Base-by-base conservation (phyloP, 2,113 vertebrate species). In the Eonycteris spelaea region DNA sequence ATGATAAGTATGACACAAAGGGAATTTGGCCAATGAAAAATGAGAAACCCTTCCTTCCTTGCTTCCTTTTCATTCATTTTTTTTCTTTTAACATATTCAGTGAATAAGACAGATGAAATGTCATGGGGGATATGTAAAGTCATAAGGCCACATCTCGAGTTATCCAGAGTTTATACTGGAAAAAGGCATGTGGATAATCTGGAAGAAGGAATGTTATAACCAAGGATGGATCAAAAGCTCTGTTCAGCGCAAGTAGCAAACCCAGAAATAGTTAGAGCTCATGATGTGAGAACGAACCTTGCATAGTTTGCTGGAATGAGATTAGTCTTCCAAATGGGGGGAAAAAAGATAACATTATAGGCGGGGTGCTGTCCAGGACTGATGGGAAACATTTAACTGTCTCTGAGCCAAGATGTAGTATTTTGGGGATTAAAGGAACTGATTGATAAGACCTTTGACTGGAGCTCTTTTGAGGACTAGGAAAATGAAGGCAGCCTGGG, bases 201-300 rank as follows among this genome's bases (percentile, higher is more conserved):
- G 61, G 67, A 80, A 61, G 61, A 71, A 78, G 65, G 57, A 77
- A 83, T 40, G 26, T 59, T 59, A 55, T 53, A 93, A 61, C 59
- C 33, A 94, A 70, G n/a, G 33, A 86, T 83, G 33, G 94, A 88
- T 93, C 71, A 75, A 86, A 91, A 94, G 40, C 94, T 91, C 38
- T 88, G 43, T 86, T 91, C 77, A 74, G 77, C 92, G 43, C 38
- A 94, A 90, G 59, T 63, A 40, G 55, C 28, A 78, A 96, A 67
- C 19, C 79, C 86, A 59, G 67, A 91, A 94, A 95, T 95, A 94
- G 87, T 96, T 80, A 92, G n/a, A 77, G 86, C 55, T 93, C 61
- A 55, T 85, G 78, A 96, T 77, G 90, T 78, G 87, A 33, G 63
- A 65, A 94, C 82, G 51, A 92, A 82, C 71, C 30, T 74, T 95